Evolutionary conservation across 2,797 vertebrate genomes (phyloP), one percentile per base, ranked within the genome.

Genomic region (Nannoperca australis): DNA sequence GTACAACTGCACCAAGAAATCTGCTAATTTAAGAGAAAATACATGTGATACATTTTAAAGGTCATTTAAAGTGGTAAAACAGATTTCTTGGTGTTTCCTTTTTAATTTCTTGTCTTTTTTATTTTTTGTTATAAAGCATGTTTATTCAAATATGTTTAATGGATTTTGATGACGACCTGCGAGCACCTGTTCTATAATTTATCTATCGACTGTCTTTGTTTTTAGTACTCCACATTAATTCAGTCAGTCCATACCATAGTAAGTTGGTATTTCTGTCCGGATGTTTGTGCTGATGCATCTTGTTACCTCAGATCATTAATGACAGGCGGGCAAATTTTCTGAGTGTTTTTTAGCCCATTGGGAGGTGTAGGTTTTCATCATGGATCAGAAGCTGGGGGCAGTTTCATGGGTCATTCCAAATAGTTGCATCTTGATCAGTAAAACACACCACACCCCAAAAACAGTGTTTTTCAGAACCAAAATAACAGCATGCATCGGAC

Each of bases 241-340:
- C 93, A 94, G 85, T 94, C 94, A 94, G 92, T 94, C 94, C 91
- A 93, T 95, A 63, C 94, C 93, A 95, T 95, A 93, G 94, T 95
- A 95, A 95, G 94, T 95, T 93, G 87, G 88, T 88, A 93, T 93
- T 93, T 94, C 89, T 93, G 92, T 94, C 90, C 88, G 68, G 90
- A 91, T 94, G 92, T 94, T 94, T 94, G 93, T 94, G 83, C 93
- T 91, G 92, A 93, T 94, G 94, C 94, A 95, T 94, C 93, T 94
- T 94, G 93, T 92, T 91, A 92, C 85, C 75, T 88, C 84, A 83
- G 91, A 86, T 90, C 88, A 88, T 87, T 84, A 78, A 82, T 60
- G 61, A 83, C 86, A 87, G 90, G 86, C 84, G 67, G 77, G 84
- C 34, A 73, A 67, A 10, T 47, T 34, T 58, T 80, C 65, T 45